These are phyloP conservation scores for Thamnaconus septentrionalis DNA, from an alignment of 2,113 vertebrate species.

Conservation along the genomic window DNA sequence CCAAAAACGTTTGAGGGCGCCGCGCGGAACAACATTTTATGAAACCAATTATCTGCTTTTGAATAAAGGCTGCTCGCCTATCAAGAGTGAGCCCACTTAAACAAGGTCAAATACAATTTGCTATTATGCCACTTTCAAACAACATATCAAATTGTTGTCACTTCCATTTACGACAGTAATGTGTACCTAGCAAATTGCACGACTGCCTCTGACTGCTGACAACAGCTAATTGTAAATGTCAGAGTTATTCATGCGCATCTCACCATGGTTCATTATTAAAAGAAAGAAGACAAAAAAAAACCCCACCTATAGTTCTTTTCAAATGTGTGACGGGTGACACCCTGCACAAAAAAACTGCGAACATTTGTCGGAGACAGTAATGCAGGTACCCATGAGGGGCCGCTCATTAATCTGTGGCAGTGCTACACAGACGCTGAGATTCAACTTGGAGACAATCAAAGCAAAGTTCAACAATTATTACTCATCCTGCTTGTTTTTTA, in stretches of 20 bases:
- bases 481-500: background rate
- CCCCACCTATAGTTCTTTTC: constrained; percentile 54
- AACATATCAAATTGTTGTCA: constrained; percentile 73
- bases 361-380: background rate
- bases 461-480: background rate
- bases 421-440: background rate
- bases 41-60: constrained; percentile 67
- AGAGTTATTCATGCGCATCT: constrained; percentile 57
- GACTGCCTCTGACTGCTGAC: constrained; percentile 63
- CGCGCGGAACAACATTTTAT: constrained; percentile 44
- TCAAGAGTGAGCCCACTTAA: constrained; percentile 60
- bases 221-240: constrained; percentile 76
- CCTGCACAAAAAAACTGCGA: constrained; percentile 10
- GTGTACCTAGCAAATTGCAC: constrained; percentile 71
- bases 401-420: too few species aligned
- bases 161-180: constrained; percentile 67
- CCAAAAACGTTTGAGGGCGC: constrained; percentile 23
- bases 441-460: background rate
- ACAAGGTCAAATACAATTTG: constrained; percentile 61
- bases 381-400: background rate
- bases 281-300: constrained; percentile 22
- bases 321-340: constrained; percentile 34
- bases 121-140: constrained; percentile 62
- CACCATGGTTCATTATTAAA: constrained; percentile 47
- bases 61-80: constrained; percentile 57